Evolutionary conservation across 2,888 invertebrate species (phyloP).

Genomic region (Diogma glabrata): DNA sequence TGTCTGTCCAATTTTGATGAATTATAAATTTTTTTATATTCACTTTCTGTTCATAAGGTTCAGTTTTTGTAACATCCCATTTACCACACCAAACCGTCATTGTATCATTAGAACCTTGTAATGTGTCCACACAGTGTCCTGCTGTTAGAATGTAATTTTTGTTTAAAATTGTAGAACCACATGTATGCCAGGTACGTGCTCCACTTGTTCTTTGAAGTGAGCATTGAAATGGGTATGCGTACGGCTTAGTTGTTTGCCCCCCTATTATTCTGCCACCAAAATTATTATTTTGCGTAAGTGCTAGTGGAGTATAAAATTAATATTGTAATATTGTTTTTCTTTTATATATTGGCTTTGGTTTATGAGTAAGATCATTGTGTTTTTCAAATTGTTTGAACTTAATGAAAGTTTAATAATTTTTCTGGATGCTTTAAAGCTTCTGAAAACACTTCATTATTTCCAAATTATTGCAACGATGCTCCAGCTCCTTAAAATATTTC

Average conservation of each 20-base stretch:
- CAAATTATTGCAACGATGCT: too few species aligned
- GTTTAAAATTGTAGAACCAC: neutral
- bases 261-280: neutral
- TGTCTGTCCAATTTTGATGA: neutral
- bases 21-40: neutral
- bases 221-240: conserved; percentile 3
- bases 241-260: neutral
- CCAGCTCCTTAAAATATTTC: too few species aligned
- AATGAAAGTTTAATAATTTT: too few species aligned
- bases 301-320: too few species aligned
- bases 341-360: too few species aligned
- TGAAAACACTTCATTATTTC: too few species aligned
- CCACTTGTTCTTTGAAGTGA: neutral
- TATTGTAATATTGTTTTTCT: too few species aligned
- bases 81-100: conserved; percentile 1
- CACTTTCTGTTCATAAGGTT: neutral
- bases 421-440: too few species aligned
- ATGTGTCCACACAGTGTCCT: neutral
- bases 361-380: too few species aligned
- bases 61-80: conserved; percentile 1
- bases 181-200: neutral
- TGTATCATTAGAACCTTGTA: neutral
- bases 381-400: too few species aligned
- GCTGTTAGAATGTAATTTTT: conserved; percentile 1
- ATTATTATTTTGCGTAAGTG: too few species aligned